Evolutionary conservation across 2,888 invertebrate genomes (phyloP).

Genomic region (Agonopterix arenella): DNA sequence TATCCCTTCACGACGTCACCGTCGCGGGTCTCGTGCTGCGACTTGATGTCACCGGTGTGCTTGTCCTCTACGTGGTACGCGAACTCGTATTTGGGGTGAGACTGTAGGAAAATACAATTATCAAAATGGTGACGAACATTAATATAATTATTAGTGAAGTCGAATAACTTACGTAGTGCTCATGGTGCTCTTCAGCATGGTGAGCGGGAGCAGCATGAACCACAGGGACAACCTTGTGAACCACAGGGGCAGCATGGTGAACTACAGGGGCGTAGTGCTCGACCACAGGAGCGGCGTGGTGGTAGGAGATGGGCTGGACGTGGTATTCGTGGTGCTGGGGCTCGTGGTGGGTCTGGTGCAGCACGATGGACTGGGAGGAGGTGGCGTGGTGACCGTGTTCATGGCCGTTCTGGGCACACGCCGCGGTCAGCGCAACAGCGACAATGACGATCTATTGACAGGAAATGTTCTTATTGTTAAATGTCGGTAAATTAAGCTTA

Average conservation of each 20-base stretch:
- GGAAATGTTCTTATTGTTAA: background rate
- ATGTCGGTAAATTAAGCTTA: background rate
- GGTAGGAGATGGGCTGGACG: slow-evolving; percentile 16
- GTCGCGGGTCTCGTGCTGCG: slow-evolving; percentile 69
- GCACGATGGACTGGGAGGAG: slow-evolving; percentile 17
- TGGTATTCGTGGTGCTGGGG: slow-evolving; percentile 11
- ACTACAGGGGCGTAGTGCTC: slow-evolving; percentile 8
- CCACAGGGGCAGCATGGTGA: slow-evolving; percentile 14
- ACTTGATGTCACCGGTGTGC: slow-evolving; percentile 75
- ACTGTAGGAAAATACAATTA: slow-evolving; percentile 22
- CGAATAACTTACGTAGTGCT: slow-evolving; percentile 36
- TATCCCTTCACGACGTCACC: slow-evolving; percentile 76
- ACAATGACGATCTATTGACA: slow-evolving; percentile 13
- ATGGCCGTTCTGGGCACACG: slow-evolving; percentile 23
- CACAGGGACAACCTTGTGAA: slow-evolving; percentile 5
- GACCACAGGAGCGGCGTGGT: slow-evolving; percentile 11
- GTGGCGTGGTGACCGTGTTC: slow-evolving; percentile 15
- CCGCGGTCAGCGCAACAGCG: slow-evolving; percentile 17
- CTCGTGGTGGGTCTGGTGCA: slow-evolving; percentile 11
- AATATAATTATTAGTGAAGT: background rate
- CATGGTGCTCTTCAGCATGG: slow-evolving; percentile 17
- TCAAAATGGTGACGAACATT: background rate
- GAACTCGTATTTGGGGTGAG: slow-evolving; percentile 72
- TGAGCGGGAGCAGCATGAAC: slow-evolving; percentile 6
- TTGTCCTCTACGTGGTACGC: slow-evolving; percentile 71